Evolutionary conservation across 2,113 vertebrate species (phyloP).

Genomic region (Kryptolebias marmoratus): DNA sequence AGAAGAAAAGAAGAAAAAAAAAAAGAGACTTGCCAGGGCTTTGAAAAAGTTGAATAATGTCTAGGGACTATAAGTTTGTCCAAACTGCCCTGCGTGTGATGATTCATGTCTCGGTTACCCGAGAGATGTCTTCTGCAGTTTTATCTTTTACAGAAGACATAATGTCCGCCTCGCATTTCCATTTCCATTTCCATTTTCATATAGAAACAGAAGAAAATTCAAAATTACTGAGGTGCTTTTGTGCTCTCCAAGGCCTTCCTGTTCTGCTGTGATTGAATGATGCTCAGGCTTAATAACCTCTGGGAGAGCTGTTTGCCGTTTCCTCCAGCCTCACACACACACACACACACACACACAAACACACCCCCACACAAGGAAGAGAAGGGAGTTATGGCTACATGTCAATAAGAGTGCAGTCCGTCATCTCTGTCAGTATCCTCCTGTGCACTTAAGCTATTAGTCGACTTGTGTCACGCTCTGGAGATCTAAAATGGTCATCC

Average conservation of each 20-base stretch:
- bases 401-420: slow-evolving; percentile 16
- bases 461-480: background rate
- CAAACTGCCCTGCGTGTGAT: slow-evolving; percentile 7
- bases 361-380: slow-evolving; percentile 2
- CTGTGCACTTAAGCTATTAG: slow-evolving; percentile 2
- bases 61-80: slow-evolving; percentile 35
- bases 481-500: background rate
- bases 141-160: slow-evolving; percentile 15
- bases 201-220: slow-evolving; percentile 34
- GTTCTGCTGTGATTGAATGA: slow-evolving; percentile 57
- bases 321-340: slow-evolving; percentile 40
- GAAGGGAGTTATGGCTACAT: slow-evolving; percentile 10
- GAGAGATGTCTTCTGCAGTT: slow-evolving; percentile 23
- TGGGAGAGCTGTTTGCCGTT: slow-evolving; percentile 42
- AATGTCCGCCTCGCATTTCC: background rate
- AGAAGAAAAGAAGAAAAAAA: slow-evolving; percentile 8
- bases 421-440: slow-evolving; percentile 12
- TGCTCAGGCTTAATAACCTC: slow-evolving; percentile 47
- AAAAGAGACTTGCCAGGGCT: slow-evolving; percentile 18
- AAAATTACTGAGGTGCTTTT: slow-evolving; percentile 9
- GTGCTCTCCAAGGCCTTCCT: slow-evolving; percentile 38
- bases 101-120: slow-evolving; percentile 37
- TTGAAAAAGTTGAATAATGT: slow-evolving; percentile 28
- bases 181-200: background rate
- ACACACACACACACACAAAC: background rate